Evolutionary conservation across 2,113 vertebrate genomes (phyloP).

Genomic region (Oxyruncus cristatus): DNA sequence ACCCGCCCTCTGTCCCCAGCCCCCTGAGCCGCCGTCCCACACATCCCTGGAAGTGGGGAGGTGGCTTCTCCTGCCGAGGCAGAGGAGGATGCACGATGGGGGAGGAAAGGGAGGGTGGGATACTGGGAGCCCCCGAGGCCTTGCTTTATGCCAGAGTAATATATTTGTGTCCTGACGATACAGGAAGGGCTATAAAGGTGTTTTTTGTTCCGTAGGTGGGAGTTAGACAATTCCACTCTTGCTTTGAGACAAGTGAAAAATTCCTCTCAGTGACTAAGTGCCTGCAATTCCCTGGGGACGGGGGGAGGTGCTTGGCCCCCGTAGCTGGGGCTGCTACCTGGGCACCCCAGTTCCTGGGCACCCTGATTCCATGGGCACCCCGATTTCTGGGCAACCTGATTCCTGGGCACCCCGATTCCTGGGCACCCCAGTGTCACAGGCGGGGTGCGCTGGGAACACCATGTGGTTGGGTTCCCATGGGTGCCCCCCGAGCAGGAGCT

Average conservation of each 20-base stretch:
- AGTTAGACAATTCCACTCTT: neutral
- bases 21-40: neutral
- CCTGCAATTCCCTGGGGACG: neutral
- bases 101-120: neutral
- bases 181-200: neutral
- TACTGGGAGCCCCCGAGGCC: neutral
- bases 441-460: neutral
- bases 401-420: neutral
- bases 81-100: neutral
- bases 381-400: neutral
- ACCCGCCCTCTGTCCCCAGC: neutral
- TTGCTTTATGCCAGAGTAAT: neutral
- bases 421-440: neutral
- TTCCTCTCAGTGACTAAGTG: conserved; percentile 38
- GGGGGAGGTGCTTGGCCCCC: neutral
- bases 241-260: neutral
- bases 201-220: neutral
- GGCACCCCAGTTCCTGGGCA: neutral
- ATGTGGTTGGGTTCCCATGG: accelerated
- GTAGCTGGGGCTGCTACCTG: neutral
- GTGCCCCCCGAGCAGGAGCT: neutral
- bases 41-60: neutral
- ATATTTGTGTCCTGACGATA: neutral
- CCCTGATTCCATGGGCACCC: neutral
- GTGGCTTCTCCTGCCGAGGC: neutral